Evolutionary conservation across 2,888 invertebrate genomes (phyloP).

Genomic region (Drosophila mulleri): DNA sequence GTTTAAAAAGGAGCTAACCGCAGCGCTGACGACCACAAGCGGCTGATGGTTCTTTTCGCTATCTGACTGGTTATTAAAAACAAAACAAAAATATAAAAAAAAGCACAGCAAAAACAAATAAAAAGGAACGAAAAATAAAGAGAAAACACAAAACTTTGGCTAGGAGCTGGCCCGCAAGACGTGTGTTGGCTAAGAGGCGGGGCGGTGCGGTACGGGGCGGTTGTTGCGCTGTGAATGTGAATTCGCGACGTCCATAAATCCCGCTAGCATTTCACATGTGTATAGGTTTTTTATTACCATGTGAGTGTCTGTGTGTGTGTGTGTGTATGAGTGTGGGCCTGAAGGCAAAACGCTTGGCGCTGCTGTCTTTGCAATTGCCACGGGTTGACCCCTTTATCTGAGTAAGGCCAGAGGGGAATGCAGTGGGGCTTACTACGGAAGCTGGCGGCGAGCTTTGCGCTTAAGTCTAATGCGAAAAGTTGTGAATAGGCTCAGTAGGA

Average conservation of each 20-base stretch:
- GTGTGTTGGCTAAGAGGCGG: background rate
- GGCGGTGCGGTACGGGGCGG: background rate
- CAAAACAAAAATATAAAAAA: conserved; percentile 32
- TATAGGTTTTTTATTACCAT: conserved; percentile 75
- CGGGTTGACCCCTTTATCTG: conserved; percentile 48
- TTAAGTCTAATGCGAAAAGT: conserved; percentile 81
- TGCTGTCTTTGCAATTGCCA: conserved; percentile 65
- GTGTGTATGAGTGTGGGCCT: conserved; percentile 30
- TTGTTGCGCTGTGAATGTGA: conserved; percentile 39
- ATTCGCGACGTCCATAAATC: conserved; percentile 72
- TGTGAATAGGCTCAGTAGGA: conserved; percentile 81
- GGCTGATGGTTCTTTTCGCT: conserved; percentile 50
- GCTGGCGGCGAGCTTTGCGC: conserved; percentile 77
- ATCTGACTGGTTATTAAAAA: conserved; percentile 77
- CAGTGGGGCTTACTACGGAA: conserved; percentile 14
- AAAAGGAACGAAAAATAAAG: conserved; percentile 22
- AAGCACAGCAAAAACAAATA: conserved; percentile 5
- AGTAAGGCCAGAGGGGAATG: background rate
- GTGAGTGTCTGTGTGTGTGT: conserved; percentile 32
- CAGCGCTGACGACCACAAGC: conserved; percentile 62
- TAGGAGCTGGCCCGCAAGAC: conserved; percentile 18
- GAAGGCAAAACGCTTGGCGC: conserved; percentile 49
- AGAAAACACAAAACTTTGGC: conserved; percentile 41
- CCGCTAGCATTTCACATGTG: conserved; percentile 75
- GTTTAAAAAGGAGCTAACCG: conserved; percentile 64